Percentiles rank a stretch among this genome's conserved stretches.
These are phyloP conservation scores for Chlorocebus sabaeus DNA, from an alignment of 2,113 vertebrate genomes.

Conservation along the genomic window DNA sequence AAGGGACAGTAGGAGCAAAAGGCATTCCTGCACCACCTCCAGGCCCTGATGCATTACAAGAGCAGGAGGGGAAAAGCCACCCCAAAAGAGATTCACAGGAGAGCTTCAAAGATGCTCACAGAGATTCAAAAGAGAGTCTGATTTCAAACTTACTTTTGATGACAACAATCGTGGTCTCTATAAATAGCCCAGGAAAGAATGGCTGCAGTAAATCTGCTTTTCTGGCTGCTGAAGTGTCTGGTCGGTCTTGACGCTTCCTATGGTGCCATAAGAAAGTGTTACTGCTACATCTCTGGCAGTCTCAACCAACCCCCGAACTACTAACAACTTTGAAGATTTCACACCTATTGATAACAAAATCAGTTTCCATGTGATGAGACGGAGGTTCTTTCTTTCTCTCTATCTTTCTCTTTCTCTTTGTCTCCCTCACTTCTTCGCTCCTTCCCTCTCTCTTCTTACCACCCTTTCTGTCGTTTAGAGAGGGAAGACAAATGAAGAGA, in stretches of 20 bases:
- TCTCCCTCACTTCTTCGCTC: no score
- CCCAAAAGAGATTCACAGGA: not conserved
- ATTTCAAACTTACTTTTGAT: not conserved
- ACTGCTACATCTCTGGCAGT: slow-evolving; percentile 66
- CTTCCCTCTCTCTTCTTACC: fast-evolving
- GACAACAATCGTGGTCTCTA: not conserved
- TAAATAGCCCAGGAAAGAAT: slow-evolving; percentile 49
- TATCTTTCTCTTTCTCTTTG: not conserved
- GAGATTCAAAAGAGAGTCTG: not conserved
- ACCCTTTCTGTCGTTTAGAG: not conserved
- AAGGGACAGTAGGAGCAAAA: no score
- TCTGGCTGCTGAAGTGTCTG: slow-evolving; percentile 63
- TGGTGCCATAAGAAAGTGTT: slow-evolving; percentile 62
- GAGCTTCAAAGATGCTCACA: not conserved
- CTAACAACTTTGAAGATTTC: slow-evolving; percentile 56
- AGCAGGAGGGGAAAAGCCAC: not conserved
- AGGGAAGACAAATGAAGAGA: not conserved
- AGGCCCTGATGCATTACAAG: not conserved
- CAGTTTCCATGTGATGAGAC: slow-evolving; percentile 49
- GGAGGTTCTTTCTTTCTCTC: slow-evolving; percentile 28
- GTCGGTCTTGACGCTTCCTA: slow-evolving; percentile 54
- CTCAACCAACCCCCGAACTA: slow-evolving; percentile 57
- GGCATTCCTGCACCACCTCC: not conserved
- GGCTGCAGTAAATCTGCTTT: slow-evolving; percentile 43
- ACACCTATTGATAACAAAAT: slow-evolving; percentile 68